Percentiles rank a stretch among this genome's conserved stretches.
phyloP scores from a whole-genome alignment of 2,797 vertebrate genomes.

The Molossus molossus region DNA sequence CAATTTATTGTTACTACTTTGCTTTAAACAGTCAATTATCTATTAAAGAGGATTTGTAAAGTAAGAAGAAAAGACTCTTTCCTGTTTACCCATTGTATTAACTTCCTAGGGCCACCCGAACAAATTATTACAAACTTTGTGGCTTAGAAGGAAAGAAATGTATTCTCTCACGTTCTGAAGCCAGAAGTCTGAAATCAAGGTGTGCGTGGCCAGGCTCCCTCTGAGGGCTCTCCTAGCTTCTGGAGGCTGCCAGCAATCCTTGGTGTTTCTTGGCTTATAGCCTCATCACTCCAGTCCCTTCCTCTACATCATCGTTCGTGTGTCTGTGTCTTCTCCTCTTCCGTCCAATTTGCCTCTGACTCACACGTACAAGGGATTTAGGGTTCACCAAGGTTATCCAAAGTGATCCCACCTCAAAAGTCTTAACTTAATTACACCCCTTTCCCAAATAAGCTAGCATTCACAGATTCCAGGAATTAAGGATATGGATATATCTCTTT shows the following conservation, averaged over 20 bases:
- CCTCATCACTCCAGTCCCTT: neutral
- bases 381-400: neutral
- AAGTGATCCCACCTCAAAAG: neutral
- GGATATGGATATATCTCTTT: neutral
- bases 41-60: conserved; percentile 36
- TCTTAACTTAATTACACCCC: neutral
- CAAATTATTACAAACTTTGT: neutral
- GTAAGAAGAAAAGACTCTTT: conserved; percentile 12
- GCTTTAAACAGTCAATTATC: conserved; percentile 40
- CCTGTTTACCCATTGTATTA: neutral
- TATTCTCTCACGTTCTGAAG: neutral
- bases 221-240: neutral
- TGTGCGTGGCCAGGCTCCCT: neutral
- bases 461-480: neutral
- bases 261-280: neutral
- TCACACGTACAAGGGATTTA: neutral
- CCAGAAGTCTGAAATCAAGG: neutral
- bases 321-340: neutral
- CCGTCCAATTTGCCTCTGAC: neutral
- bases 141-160: conserved; percentile 6
- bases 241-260: neutral
- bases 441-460: neutral
- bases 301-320: neutral
- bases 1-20: neutral
- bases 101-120: neutral